Evolutionary conservation across 1,140 invertebrate genomes (phyloP), one percentile per base, ranked within the genome.

Genomic region (Drosophila prosaltans): DNA sequence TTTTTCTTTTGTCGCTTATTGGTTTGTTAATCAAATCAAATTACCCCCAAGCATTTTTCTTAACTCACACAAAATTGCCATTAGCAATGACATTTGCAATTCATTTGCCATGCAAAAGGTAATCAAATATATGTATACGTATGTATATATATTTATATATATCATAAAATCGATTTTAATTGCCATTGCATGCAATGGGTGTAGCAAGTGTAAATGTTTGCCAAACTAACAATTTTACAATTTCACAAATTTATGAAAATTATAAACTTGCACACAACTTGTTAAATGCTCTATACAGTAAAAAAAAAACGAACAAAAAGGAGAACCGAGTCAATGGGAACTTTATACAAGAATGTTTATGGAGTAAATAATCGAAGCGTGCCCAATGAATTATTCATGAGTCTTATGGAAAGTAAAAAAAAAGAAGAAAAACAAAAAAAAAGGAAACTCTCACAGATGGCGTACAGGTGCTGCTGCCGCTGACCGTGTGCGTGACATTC

Each of bases 311-410:
- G 6, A 36, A 36, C 3, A 36, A 36, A 36, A 36, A 36, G 6
- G 32, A 36, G 6, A 36, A 36, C 32, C 21, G 10, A 60, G 26
- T 21, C 40, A 59, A 69, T 63, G 64, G 45, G 54, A 58, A 59
- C 43, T 67, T 67, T 70, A 66, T 24, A 65, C 28, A 36, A 39
- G 60, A 73, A 80, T 88, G 85, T 84, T 89, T 84, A 88, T 88
- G 84, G 80, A 89, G 84, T 83, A 89, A 89, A 89, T 89, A 89
- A 89, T 89, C 84, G 84, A 89, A 89, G 84, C 84, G 69, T 90
- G 84, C 78, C 59, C 69, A 45, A 72, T 89, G 84, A 89, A 89
- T 89, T 75, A 89, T 89, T 89, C 81, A 89, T 89, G 84, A 90
- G 71, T 55, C 81, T 89, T 89, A 89, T 89, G 78, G 69, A 89